These are phyloP conservation scores for Piaya cayana DNA, from an alignment of 2,113 vertebrate genomes.

Conservation along the genomic window DNA sequence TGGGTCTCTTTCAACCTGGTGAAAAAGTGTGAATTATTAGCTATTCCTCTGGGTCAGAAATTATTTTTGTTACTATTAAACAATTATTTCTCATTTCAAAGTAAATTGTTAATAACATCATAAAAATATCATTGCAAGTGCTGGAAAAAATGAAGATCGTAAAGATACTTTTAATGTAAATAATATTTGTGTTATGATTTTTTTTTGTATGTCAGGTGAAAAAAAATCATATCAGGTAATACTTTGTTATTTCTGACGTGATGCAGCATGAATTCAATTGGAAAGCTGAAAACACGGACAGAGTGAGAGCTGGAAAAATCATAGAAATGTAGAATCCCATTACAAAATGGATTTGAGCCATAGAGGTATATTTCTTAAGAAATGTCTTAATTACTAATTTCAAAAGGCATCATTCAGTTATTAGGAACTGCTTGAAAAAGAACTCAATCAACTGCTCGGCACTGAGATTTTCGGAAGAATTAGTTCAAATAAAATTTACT, in stretches of 20 bases:
- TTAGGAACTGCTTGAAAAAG: background rate
- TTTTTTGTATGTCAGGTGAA: background rate
- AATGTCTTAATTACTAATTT: background rate
- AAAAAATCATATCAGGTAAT: background rate
- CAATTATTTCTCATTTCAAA: background rate
- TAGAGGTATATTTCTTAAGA: background rate
- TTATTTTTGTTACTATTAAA: background rate
- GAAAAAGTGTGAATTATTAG: background rate
- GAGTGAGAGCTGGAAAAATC: background rate
- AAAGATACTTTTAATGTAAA: background rate
- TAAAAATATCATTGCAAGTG: background rate
- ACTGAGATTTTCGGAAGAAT: background rate
- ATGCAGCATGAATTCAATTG: background rate
- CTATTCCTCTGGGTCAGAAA: background rate
- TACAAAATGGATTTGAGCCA: background rate
- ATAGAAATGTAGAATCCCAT: background rate
- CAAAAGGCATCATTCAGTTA: background rate
- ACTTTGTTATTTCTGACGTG: background rate
- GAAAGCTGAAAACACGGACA: background rate
- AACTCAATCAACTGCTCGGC: background rate
- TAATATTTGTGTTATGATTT: background rate
- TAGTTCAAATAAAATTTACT: background rate
- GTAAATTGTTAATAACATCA: background rate
- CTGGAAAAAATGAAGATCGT: background rate
- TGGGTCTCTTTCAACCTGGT: too few species aligned